Percentiles rank a stretch among this genome's conserved stretches.
Evolutionary conservation across 1,140 invertebrate species (phyloP).

Genomic region (Ostrea denselamellosa): DNA sequence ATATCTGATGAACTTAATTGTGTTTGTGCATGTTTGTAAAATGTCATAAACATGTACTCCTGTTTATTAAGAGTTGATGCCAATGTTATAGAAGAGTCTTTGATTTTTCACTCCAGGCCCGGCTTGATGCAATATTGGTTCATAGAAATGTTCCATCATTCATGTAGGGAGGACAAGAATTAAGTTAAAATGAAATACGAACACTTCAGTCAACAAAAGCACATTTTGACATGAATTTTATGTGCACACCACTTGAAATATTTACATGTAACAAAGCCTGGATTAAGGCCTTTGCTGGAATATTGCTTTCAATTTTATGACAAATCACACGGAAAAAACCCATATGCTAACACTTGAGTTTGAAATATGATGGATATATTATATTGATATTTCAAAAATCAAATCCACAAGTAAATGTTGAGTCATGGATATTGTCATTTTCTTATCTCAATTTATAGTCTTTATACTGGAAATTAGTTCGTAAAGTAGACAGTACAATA

Average conservation of each 20-base stretch:
- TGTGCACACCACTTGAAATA: slow-evolving; percentile 19
- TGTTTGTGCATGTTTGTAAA: slow-evolving; percentile 15
- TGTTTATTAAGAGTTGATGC: neutral
- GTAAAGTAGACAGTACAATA: slow-evolving; percentile 1
- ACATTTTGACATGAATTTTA: slow-evolving; percentile 31
- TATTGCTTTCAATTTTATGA: slow-evolving; percentile 18
- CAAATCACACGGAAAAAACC: slow-evolving; percentile 20
- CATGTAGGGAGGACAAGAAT: neutral
- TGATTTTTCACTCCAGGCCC: slow-evolving; percentile 7
- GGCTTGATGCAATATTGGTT: slow-evolving; percentile 18
- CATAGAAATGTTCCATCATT: slow-evolving; percentile 30
- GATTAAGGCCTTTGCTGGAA: neutral
- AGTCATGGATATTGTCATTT: slow-evolving; percentile 33
- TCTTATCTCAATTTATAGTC: slow-evolving; percentile 40
- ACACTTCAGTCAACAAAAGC: slow-evolving; percentile 32
- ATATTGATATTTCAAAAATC: slow-evolving; percentile 28
- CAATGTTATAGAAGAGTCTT: neutral
- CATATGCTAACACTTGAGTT: slow-evolving; percentile 19
- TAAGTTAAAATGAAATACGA: slow-evolving; percentile 32
- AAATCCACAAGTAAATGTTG: slow-evolving; percentile 33
- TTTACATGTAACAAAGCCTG: slow-evolving; percentile 27
- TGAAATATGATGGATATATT: slow-evolving; percentile 31
- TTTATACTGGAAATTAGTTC: slow-evolving; percentile 20
- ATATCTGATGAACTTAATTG: slow-evolving; percentile 28
- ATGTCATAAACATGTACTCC: neutral